Conservation (phyloP, 2,113 vertebrate species). For the Terrapene triunguis region DNA sequence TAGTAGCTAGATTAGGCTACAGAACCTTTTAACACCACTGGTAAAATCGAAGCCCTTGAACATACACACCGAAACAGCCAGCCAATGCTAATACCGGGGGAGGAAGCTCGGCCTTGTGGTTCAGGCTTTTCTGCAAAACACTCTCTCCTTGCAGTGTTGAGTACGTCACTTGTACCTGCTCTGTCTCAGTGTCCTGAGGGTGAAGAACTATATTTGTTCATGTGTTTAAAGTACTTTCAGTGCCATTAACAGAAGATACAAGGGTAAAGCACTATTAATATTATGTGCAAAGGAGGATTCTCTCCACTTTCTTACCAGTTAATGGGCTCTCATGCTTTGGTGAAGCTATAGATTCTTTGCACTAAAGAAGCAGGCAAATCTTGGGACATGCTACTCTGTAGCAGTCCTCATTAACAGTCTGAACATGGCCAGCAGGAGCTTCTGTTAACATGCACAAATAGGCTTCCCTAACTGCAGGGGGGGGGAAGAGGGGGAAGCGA, state of each 20-base stretch:
- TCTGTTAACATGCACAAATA: not conserved
- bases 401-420: not conserved
- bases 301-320: not conserved
- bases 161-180: not conserved
- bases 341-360: not conserved
- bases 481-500: too few relatives aligned
- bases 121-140: not conserved
- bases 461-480: too few relatives aligned
- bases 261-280: not conserved
- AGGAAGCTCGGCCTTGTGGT: not conserved
- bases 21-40: not conserved
- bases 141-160: not conserved
- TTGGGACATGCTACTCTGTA: not conserved
- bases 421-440: not conserved
- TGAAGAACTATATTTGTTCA: not conserved
- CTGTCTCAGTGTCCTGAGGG: not conserved
- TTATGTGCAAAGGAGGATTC: not conserved
- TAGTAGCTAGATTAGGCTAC: not conserved
- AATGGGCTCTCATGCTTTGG: not conserved
- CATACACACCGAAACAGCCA: not conserved
- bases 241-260: not conserved
- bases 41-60: not conserved
- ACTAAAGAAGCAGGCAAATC: not conserved
- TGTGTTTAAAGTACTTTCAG: not conserved
- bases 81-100: not conserved